Evolutionary conservation across 1,140 invertebrate species (phyloP).

Genomic region (Aricia agestis): DNA sequence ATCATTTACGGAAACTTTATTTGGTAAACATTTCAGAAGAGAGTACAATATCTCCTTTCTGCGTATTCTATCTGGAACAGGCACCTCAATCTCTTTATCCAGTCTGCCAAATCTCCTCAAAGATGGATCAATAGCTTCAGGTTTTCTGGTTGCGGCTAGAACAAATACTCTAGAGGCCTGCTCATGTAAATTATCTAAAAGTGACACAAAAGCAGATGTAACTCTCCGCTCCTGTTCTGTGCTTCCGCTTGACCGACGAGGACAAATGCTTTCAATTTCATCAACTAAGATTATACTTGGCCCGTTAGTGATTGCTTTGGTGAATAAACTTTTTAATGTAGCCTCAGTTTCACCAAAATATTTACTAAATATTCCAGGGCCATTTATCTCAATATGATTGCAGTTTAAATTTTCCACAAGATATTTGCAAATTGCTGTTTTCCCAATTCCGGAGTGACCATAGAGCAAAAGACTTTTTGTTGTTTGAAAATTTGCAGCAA

Average conservation of each 20-base stretch:
- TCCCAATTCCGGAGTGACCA: slow-evolving; percentile 91
- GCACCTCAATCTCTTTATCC: slow-evolving; percentile 91
- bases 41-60: slow-evolving; percentile 82
- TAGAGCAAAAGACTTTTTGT: slow-evolving; percentile 86
- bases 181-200: slow-evolving; percentile 82
- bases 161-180: slow-evolving; percentile 79
- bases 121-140: slow-evolving; percentile 83
- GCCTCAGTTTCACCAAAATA: slow-evolving; percentile 85
- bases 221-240: slow-evolving; percentile 87
- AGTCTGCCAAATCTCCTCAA: slow-evolving; percentile 87
- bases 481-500: slow-evolving; percentile 72
- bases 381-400: slow-evolving; percentile 77
- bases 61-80: slow-evolving; percentile 83
- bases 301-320: slow-evolving; percentile 80
- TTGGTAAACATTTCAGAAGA: slow-evolving; percentile 76
- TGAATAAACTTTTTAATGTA: slow-evolving; percentile 81
- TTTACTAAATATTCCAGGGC: slow-evolving; percentile 83
- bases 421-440: slow-evolving; percentile 88
- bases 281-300: slow-evolving; percentile 87
- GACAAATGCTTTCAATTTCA: slow-evolving; percentile 86
- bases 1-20: slow-evolving; percentile 77
- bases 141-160: slow-evolving; percentile 84
- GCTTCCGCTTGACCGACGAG: slow-evolving; percentile 77
- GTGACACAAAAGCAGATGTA: slow-evolving; percentile 79
- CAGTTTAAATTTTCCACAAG: slow-evolving; percentile 79